Conservation (phyloP, 2,113 vertebrate species). For the Genyomyrus donnyi region DNA sequence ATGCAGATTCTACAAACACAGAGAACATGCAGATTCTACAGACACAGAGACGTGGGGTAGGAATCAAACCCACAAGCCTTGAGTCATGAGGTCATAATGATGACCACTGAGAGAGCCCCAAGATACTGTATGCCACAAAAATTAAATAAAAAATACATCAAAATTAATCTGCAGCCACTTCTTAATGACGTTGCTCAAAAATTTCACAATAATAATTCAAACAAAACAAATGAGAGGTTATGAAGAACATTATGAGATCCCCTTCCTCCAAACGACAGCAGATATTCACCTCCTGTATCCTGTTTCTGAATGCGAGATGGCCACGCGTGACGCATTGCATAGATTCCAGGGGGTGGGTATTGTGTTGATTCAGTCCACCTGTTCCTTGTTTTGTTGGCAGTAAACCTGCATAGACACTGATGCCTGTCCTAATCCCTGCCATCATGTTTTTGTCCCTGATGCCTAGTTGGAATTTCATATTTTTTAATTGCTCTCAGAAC, state of each 20-base stretch:
- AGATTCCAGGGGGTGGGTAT: neutral
- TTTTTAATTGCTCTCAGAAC: neutral
- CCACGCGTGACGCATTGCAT: neutral
- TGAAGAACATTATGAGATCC: neutral
- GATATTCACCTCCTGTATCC: neutral
- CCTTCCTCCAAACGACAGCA: neutral
- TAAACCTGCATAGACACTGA: neutral
- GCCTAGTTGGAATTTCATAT: neutral
- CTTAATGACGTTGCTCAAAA: neutral
- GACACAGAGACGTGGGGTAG: neutral
- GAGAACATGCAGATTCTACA: neutral
- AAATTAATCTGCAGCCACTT: neutral
- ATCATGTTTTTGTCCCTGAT: neutral
- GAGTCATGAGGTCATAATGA: neutral
- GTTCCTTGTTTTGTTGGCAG: conserved; percentile 6
- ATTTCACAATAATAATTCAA: neutral
- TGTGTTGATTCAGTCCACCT: conserved; percentile 3
- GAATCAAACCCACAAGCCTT: neutral
- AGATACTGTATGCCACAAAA: neutral
- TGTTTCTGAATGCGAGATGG: neutral
- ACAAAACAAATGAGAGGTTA: neutral
- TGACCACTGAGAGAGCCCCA: neutral
- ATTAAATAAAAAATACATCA: neutral
- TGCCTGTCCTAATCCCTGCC: neutral
- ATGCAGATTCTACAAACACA: neutral